Base-by-base conservation (phyloP, 2,888 invertebrate species). In the Drosophila kokeensis region DNA sequence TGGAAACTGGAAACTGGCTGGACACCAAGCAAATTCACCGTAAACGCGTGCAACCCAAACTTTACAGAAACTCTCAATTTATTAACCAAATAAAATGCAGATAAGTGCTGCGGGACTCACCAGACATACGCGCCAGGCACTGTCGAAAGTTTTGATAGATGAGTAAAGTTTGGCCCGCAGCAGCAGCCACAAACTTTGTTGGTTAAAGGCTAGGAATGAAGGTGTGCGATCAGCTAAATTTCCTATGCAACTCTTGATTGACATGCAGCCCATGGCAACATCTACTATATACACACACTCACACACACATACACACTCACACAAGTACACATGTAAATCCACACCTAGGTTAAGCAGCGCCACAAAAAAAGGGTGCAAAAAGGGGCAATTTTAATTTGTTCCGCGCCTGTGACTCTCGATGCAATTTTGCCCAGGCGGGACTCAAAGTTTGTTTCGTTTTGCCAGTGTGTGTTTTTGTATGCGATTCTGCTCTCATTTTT, bases 31-130 rank as follows among this genome's bases (percentile, higher is more conserved):
- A 38, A 34, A 48, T 38, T 54, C 55, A 57, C 13, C 52, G 58
- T 55, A 65, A 73, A 48, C 38, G 63, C 66, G 55, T 55, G 61
- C 52, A 49, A 52, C 63, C 63, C 13, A 79, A 81, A 88, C 83
- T 83, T 88, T 83, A 58, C 58, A 61, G 67, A 78, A 80, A 83
- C 64, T 88, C 86, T 86, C 83, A 87, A 87, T 88, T 87, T 87
- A 87, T 88, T 86, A 87, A 82, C 86, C 82, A 82, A 86, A 87
- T 87, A 86, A 87, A 87, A 88, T 86, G 86, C 86, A 87, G 86
- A 88, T 88, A 83, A 85, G 78, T 74, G 80, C 76, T 78, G 69
- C 45, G 64, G 68, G 70, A 49, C 62, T 68, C 62, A 45, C 58
- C 78, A 75, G 83, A 73, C 70, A 81, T 82, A 87, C 82, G 82